Conservation (phyloP, 2,888 invertebrate genomes). For the Phaonia tiefii region DNA sequence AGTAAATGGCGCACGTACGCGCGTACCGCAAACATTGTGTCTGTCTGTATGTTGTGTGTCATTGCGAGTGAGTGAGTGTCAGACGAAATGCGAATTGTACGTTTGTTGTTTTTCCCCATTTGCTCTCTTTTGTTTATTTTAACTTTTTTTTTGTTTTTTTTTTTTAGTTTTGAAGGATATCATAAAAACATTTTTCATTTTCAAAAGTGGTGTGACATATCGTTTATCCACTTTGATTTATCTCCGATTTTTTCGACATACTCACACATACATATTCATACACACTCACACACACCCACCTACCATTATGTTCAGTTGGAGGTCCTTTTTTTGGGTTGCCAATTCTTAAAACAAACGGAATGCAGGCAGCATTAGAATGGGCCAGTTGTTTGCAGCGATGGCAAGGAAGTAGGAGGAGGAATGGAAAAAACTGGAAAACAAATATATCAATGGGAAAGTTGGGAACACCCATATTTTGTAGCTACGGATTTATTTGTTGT, state of each 20-base stretch:
- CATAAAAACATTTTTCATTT: constrained; percentile 77
- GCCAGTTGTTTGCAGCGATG: neutral
- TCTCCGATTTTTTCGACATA: constrained; percentile 71
- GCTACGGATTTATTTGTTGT: neutral
- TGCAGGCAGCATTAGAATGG: constrained; percentile 12
- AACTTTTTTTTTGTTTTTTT: constrained; percentile 40
- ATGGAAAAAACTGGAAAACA: constrained; percentile 11
- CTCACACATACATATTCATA: neutral
- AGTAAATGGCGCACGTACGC: constrained; percentile 61
- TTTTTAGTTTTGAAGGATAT: constrained; percentile 68
- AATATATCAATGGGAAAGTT: constrained; percentile 25
- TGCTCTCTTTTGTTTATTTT: constrained; percentile 31
- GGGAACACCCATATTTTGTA: constrained; percentile 23
- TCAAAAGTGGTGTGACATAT: constrained; percentile 76
- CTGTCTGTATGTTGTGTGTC: constrained; percentile 28
- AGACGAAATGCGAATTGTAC: constrained; percentile 37
- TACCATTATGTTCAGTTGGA: neutral
- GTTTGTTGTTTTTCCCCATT: constrained; percentile 20
- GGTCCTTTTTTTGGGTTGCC: neutral
- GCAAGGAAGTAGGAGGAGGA: neutral
- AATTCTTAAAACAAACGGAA: constrained; percentile 7
- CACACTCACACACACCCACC: neutral
- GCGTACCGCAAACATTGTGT: constrained; percentile 52
- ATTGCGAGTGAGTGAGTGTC: constrained; percentile 8
- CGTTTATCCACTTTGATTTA: constrained; percentile 77